Base-by-base conservation (phyloP, 2,797 vertebrate species). In the Tenualosa ilisha region DNA sequence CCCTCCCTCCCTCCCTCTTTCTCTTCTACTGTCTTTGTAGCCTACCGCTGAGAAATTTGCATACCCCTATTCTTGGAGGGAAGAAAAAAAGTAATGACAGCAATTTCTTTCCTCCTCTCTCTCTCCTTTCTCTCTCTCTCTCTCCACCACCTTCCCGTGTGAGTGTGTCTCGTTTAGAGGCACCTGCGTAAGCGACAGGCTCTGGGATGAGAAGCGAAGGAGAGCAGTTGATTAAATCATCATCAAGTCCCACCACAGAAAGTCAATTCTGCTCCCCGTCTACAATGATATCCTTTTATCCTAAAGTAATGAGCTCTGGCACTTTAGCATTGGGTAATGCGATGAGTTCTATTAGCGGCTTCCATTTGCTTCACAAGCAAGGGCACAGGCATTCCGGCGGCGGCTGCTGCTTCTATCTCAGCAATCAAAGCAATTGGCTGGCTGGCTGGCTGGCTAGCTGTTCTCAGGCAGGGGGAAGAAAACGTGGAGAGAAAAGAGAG, bases 211-310 rank as follows among this genome's bases (percentile, higher is more conserved):
- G 97, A 98, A 98, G 97, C 97, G 98, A 99, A 98, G 97, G 97
- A 97, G 97, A 98, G 96, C 96, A 97, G 97, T 98, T 98, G 98
- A 99, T 99, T 99, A 99, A 99, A 99, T 99, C 97, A 98, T 98
- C 97, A 99, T 98, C 97, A 98, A 98, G 97, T 97, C 96, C 94
- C 95, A 95, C 96, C 96, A 95, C 96, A 96, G 97, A 98, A 98
- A 99, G 98, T 98, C 98, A 98, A 99, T 99, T 98, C 98, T 98
- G 98, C 97, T 98, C 94, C 96, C 97, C 96, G 97, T 98, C 98
- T 96, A 96, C 97, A 98, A 96, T 98, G 97, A 99, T 99, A 98
- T 98, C 97, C 98, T 97, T 98, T 99, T 98, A 98, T 98, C 97
- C 98, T 97, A 97, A 97, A 97, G 97, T 99, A 99, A 99, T 99